Conservation (phyloP, 2,888 invertebrate species). For the Pseudeuparius sepicola region DNA sequence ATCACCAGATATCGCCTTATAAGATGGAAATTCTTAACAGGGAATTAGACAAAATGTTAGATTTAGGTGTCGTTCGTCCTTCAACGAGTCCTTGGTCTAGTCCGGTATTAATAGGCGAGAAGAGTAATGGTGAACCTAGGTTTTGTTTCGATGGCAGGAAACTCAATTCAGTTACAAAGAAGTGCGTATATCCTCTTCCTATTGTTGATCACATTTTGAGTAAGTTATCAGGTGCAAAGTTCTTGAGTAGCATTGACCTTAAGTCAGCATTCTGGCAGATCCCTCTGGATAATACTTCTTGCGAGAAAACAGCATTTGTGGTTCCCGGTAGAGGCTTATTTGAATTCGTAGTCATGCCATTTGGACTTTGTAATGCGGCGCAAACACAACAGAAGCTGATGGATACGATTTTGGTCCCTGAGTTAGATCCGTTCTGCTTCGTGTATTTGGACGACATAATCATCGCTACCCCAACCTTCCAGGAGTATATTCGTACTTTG, state of each 20-base stretch:
- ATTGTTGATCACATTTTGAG: slow-evolving; percentile 12
- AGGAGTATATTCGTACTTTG: no score
- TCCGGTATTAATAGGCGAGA: slow-evolving; percentile 9
- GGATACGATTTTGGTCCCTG: slow-evolving; percentile 18
- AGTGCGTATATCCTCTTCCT: slow-evolving; percentile 14
- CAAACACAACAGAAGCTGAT: slow-evolving; percentile 23
- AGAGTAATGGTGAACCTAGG: neutral
- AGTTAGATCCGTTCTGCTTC: slow-evolving; percentile 11
- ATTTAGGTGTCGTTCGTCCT: slow-evolving; percentile 2
- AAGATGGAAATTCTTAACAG: slow-evolving; percentile 3
- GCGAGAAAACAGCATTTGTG: slow-evolving; percentile 14
- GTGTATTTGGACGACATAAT: slow-evolving; percentile 21
- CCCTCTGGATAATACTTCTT: slow-evolving; percentile 8
- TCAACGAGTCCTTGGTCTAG: slow-evolving; percentile 3
- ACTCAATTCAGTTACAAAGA: slow-evolving; percentile 8
- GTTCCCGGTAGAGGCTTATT: slow-evolving; percentile 4
- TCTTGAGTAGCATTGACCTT: slow-evolving; percentile 13
- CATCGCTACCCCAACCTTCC: no score
- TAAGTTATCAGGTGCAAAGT: slow-evolving; percentile 10
- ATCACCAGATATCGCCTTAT: neutral
- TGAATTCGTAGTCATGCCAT: slow-evolving; percentile 24
- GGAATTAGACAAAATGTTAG: slow-evolving; percentile 6
- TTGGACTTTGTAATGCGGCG: slow-evolving; percentile 19
- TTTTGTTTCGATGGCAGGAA: slow-evolving; percentile 12
- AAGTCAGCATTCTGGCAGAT: slow-evolving; percentile 15